Evolutionary conservation across 2,797 vertebrate genomes (phyloP), one percentile per base, ranked within the genome.

Genomic region (Artibeus lituratus): DNA sequence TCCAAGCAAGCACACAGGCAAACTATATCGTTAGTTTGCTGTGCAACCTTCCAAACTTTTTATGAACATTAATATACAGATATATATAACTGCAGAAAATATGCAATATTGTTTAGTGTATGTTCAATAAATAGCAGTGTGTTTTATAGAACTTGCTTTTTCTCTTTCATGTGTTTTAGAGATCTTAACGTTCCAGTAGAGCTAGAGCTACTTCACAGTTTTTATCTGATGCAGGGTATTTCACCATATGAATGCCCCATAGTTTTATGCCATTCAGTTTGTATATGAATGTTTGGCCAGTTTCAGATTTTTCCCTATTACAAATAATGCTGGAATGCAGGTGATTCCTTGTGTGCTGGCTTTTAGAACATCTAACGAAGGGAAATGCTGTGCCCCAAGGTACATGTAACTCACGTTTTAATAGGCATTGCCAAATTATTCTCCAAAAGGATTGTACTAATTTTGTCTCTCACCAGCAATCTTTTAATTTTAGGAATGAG

Each of bases 401-500:
- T 87, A 10, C 29, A n/a, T 57, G 11, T 7, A 62, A 74, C 93
- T 95, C 88, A 32, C 21, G 67, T 78, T 81, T 80, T 82, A 80
- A 24, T 29, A 76, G 35, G 32, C 14, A 59, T 90, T 87, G 44
- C 29, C 70, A 62, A 57, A 4, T 83, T 94, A 87, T 21, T 12
- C 21, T 82, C 24, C 4, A 47, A n/a, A 22, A 49, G 7, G 39
- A 77, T 14, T 73, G 18, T 78, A 18, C 5, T 69, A 26, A 78
- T 88, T 86, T 77, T 72, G 10, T 91, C 7, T 90, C 12, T 22
- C 10, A 37, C 39, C 49, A 95, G 4, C 15, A 91, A 49, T 47
- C 19, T 70, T 82, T 93, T 94, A 55, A 39, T 86, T 93, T 88
- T 74, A 65, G 35, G 29, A 94, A 51, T 93, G 44, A 96, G 10